Conservation (phyloP, 2,888 invertebrate genomes). For the Leptogaster cylindrica region DNA sequence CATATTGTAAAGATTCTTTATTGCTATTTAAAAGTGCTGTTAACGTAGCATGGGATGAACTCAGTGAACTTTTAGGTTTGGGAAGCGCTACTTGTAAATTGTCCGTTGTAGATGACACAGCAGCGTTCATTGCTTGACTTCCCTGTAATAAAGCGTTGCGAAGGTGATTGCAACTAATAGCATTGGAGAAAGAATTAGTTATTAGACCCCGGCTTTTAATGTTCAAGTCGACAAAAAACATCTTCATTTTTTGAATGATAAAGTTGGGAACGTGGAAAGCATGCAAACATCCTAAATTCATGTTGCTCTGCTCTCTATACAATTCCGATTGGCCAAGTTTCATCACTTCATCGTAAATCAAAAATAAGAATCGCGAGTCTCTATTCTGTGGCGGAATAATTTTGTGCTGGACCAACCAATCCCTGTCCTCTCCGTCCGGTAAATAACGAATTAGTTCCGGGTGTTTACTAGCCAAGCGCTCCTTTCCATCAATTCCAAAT, state of each 20-base stretch:
- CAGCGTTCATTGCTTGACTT: slow-evolving; percentile 44
- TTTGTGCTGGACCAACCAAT: slow-evolving; percentile 68
- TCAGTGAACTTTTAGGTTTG: slow-evolving; percentile 56
- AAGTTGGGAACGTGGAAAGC: slow-evolving; percentile 67
- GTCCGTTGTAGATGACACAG: neutral
- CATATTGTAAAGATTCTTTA: slow-evolving; percentile 23
- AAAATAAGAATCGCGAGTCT: slow-evolving; percentile 67
- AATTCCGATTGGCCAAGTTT: slow-evolving; percentile 67
- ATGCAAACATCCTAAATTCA: slow-evolving; percentile 58
- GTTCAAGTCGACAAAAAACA: slow-evolving; percentile 60
- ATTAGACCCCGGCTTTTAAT: slow-evolving; percentile 61
- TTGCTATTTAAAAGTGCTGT: slow-evolving; percentile 59
- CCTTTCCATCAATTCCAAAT: slow-evolving; percentile 62
- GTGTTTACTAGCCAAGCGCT: slow-evolving; percentile 69
- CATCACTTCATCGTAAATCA: slow-evolving; percentile 68
- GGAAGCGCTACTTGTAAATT: neutral
- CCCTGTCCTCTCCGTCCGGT: slow-evolving; percentile 70
- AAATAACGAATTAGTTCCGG: slow-evolving; percentile 71
- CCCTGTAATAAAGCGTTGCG: slow-evolving; percentile 59
- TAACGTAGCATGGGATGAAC: slow-evolving; percentile 61
- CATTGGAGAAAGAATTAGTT: slow-evolving; percentile 56
- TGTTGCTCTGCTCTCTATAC: slow-evolving; percentile 62
- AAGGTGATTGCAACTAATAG: slow-evolving; percentile 54
- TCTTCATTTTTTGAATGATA: slow-evolving; percentile 69
- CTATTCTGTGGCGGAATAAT: slow-evolving; percentile 68